phyloP scores from a whole-genome alignment of 1,140 invertebrate genomes.

The Heliconius hewitsoni region DNA sequence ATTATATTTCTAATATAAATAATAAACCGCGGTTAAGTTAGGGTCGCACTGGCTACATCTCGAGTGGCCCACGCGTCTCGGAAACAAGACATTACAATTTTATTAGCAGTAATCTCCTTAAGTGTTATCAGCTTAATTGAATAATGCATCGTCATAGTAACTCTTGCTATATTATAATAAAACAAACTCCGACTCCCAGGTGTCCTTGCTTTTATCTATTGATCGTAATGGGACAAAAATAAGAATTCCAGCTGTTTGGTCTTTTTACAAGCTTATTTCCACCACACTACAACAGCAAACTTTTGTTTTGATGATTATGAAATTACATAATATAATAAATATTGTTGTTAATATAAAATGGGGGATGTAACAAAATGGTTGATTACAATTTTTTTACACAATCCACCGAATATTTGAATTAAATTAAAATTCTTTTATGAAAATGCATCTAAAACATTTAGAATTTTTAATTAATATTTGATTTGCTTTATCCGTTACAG shows the following conservation, averaged over 20 bases:
- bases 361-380: too few species aligned
- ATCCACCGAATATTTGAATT: too few species aligned
- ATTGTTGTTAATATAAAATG: too few species aligned
- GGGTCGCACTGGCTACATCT: conserved; percentile 28
- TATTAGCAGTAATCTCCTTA: conserved; percentile 75
- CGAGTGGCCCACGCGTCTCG: conserved; percentile 71
- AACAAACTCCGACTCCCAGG: conserved; percentile 18
- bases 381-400: too few species aligned
- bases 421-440: too few species aligned
- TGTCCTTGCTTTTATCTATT: background rate
- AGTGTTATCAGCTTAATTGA: conserved; percentile 80
- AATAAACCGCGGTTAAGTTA: conserved; percentile 6
- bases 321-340: too few species aligned
- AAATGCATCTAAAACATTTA: too few species aligned
- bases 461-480: too few species aligned
- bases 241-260: background rate
- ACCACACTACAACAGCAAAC: too few species aligned
- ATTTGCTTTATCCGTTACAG: too few species aligned
- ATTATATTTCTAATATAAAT: background rate
- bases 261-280: background rate
- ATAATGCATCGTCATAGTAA: conserved; percentile 73
- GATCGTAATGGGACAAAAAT: background rate
- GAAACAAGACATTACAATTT: conserved; percentile 79
- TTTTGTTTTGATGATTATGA: too few species aligned
- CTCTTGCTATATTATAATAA: conserved; percentile 51